These are phyloP conservation scores for Andrena praecox DNA, from an alignment of 2,888 invertebrate genomes.

Conservation along the genomic window DNA sequence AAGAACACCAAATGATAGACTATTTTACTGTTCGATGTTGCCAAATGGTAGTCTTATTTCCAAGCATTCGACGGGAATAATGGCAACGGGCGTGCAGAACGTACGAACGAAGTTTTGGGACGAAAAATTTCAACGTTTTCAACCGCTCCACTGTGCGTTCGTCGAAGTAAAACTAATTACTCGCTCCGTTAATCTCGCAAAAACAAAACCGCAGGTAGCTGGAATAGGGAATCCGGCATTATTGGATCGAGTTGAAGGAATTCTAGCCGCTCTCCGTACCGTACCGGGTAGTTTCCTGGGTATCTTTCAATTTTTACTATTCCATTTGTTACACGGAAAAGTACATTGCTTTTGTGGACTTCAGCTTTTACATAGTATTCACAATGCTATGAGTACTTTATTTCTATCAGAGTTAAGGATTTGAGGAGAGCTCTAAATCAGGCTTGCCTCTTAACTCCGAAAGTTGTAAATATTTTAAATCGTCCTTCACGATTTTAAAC, in stretches of 20 bases:
- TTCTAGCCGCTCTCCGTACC: background rate
- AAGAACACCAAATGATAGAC: background rate
- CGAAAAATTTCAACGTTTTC: slow-evolving; percentile 19
- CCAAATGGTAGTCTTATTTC: slow-evolving; percentile 1
- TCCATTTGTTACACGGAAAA: background rate
- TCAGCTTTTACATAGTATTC: background rate
- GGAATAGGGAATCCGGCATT: slow-evolving; percentile 17
- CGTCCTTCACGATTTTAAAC: no score
- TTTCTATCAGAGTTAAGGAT: background rate
- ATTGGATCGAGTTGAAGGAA: slow-evolving; percentile 19
- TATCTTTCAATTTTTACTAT: background rate
- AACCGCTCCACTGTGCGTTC: background rate
- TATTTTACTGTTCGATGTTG: background rate
- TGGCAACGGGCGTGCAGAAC: background rate
- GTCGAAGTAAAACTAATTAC: slow-evolving; percentile 34
- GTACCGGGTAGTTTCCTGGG: background rate
- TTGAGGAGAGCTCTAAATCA: no score
- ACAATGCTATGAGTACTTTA: background rate
- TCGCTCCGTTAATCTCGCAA: slow-evolving; percentile 16
- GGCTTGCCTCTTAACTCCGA: no score
- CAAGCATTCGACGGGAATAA: slow-evolving; percentile 7
- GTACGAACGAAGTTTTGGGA: background rate
- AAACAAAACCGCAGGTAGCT: slow-evolving; percentile 10
- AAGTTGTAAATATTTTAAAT: no score
- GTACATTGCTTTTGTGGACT: background rate